Percentiles rank a stretch among this genome's conserved stretches.
These are phyloP conservation scores for Phaonia tiefii DNA, from an alignment of 2,888 invertebrate species.

Conservation along the genomic window DNA sequence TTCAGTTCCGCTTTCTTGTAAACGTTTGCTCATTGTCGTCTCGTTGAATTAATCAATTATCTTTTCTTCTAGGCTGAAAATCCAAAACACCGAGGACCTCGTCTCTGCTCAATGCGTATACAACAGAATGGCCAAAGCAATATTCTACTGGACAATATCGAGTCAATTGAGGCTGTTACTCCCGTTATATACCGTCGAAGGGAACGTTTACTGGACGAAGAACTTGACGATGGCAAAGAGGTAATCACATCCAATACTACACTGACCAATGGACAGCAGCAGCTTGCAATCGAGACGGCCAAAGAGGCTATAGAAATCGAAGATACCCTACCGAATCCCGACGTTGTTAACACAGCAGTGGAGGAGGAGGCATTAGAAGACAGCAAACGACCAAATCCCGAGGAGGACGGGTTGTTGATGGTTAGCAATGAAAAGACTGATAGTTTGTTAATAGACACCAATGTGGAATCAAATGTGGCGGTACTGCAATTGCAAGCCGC, in stretches of 20 bases:
- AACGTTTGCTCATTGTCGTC: too few species aligned
- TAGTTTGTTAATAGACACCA: slow-evolving; percentile 70
- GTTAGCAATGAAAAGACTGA: slow-evolving; percentile 64
- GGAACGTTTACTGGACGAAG: slow-evolving; percentile 80
- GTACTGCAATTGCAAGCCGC: slow-evolving; percentile 36
- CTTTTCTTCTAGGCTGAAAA: slow-evolving; percentile 78
- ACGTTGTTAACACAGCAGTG: not conserved
- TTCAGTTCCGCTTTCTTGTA: too few species aligned
- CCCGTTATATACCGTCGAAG: slow-evolving; percentile 88
- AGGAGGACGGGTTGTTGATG: slow-evolving; percentile 39
- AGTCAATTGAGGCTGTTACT: slow-evolving; percentile 83
- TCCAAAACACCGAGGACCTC: slow-evolving; percentile 83
- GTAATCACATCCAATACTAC: slow-evolving; percentile 78
- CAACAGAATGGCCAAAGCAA: slow-evolving; percentile 91
- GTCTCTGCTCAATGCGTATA: slow-evolving; percentile 88
- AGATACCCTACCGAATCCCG: not conserved
- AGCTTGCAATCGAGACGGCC: slow-evolving; percentile 33
- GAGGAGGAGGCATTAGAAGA: not conserved
- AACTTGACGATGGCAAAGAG: slow-evolving; percentile 79
- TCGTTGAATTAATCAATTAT: too few species aligned
- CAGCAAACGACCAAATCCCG: not conserved
- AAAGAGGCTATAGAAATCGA: slow-evolving; percentile 45
- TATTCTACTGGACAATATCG: slow-evolving; percentile 89
- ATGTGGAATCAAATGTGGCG: slow-evolving; percentile 36
- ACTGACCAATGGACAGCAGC: not conserved